Percentiles rank a stretch among this genome's conserved stretches.
phyloP scores from a whole-genome alignment of 64 coral and sea anemone genomes.

The Stichodactyla mertensii region DNA sequence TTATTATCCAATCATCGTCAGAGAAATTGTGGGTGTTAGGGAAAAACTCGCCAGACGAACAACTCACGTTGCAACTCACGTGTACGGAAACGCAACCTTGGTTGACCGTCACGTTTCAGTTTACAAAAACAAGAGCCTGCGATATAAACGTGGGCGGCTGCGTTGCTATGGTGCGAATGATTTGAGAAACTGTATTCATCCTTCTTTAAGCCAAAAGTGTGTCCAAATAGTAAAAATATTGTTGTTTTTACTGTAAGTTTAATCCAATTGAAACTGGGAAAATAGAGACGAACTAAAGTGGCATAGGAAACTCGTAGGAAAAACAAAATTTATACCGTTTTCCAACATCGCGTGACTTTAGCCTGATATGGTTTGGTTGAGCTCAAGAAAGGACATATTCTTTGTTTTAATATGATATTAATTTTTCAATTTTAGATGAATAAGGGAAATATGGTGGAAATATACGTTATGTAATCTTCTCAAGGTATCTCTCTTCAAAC shows the following conservation, averaged over 20 bases:
- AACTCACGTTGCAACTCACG: neutral
- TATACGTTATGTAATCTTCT: too few species aligned
- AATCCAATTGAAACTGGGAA: neutral
- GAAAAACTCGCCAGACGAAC: neutral
- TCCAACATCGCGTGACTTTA: neutral
- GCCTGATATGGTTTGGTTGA: neutral
- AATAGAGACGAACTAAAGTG: neutral
- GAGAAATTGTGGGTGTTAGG: neutral
- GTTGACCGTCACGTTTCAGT: neutral
- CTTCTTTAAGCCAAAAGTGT: neutral
- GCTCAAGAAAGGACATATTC: too few species aligned
- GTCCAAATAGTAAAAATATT: neutral
- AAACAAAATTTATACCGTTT: too few species aligned
- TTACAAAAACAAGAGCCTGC: neutral
- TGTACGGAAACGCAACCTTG: neutral
- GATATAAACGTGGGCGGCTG: neutral
- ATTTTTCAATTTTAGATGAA: too few species aligned
- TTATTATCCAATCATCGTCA: neutral
- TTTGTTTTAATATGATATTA: too few species aligned
- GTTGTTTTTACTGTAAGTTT: neutral
- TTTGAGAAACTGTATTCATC: neutral
- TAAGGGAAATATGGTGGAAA: too few species aligned
- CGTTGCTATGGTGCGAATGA: neutral
- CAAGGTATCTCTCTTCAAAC: too few species aligned
- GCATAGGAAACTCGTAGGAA: neutral